A percentile compares a stretch with the other conserved stretches of the same genome.
Conservation (phyloP, 2,113 vertebrate species). For the Laticauda laticaudata region DNA sequence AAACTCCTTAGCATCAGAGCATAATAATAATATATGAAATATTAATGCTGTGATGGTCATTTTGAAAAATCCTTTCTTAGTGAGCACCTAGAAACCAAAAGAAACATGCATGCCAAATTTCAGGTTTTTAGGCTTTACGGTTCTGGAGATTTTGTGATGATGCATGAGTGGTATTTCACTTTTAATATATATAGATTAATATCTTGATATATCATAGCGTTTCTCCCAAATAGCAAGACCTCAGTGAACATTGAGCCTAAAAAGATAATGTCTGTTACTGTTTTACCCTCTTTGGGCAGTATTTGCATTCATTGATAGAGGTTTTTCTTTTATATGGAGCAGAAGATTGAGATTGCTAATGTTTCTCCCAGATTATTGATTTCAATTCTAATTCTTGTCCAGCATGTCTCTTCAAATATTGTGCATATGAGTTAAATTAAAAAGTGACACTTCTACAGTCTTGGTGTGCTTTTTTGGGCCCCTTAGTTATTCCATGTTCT, state of each 20-base stretch:
- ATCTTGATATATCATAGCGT: background rate
- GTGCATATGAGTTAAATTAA: no score
- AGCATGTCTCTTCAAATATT: background rate
- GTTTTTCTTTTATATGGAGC: background rate
- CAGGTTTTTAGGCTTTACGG: no score
- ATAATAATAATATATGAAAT: no score
- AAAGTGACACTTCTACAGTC: no score
- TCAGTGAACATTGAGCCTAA: background rate
- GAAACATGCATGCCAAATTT: no score
- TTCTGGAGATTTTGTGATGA: no score
- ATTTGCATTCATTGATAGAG: background rate
- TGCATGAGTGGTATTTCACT: no score
- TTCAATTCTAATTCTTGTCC: background rate
- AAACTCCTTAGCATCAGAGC: no score
- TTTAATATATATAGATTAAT: background rate
- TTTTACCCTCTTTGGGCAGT: background rate
- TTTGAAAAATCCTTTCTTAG: no score
- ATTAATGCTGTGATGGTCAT: no score
- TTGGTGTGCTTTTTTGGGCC: no score
- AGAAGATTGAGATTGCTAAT: background rate
- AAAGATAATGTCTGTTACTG: background rate
- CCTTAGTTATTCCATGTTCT: background rate
- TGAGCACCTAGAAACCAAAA: no score
- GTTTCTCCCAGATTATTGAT: background rate
- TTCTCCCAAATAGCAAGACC: background rate